Percentiles rank a stretch among this genome's conserved stretches.
These are phyloP conservation scores for Perizoma affinitatum DNA, from an alignment of 2,888 invertebrate species.

Conservation along the genomic window DNA sequence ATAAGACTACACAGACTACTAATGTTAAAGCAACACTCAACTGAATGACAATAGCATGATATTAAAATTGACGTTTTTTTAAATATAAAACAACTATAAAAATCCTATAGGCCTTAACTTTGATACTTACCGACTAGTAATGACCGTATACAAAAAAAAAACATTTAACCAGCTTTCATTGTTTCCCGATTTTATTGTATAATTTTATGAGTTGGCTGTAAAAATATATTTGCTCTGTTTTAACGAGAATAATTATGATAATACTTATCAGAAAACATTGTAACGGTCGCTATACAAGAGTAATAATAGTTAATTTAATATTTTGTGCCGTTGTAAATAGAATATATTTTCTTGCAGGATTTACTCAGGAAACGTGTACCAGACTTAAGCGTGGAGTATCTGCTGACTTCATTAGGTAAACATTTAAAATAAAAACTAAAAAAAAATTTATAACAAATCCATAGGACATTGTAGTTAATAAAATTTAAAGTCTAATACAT, in stretches of 20 bases:
- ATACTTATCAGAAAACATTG: not conserved
- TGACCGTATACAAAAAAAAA: too few species aligned
- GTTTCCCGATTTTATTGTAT: slow-evolving; percentile 1
- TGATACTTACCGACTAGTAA: too few species aligned
- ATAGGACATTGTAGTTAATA: too few species aligned
- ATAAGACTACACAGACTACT: too few species aligned
- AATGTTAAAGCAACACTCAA: too few species aligned
- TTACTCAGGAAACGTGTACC: slow-evolving; percentile 4
- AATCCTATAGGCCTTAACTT: too few species aligned
- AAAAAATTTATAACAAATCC: too few species aligned
- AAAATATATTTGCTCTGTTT: not conserved
- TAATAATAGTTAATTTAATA: slow-evolving; percentile 1
- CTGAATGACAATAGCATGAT: too few species aligned
- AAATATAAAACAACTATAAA: too few species aligned
- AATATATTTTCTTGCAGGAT: slow-evolving; percentile 5
- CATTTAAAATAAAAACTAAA: too few species aligned
- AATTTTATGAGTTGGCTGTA: not conserved
- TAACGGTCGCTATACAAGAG: not conserved
- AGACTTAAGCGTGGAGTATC: not conserved
- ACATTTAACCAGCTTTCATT: not conserved
- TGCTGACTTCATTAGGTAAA: not conserved
- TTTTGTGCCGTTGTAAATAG: slow-evolving; percentile 26
- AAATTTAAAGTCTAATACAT: too few species aligned
- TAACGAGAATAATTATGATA: not conserved
- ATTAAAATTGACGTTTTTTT: too few species aligned